Conservation (phyloP, 2,113 vertebrate species). For the Synodontis membranacea region DNA sequence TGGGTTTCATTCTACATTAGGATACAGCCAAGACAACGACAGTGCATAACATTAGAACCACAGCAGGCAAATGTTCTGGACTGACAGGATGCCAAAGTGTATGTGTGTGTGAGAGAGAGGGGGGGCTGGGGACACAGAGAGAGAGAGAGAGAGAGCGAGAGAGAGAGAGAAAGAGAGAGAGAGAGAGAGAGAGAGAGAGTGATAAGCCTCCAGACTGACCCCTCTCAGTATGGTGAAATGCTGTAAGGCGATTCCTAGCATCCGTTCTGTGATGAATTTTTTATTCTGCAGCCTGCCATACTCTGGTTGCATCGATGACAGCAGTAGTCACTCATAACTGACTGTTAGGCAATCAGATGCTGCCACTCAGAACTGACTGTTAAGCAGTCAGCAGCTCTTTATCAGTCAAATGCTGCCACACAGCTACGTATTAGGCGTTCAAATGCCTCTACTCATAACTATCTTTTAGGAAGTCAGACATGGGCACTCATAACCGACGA, state of each 20-base stretch:
- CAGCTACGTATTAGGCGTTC: no score
- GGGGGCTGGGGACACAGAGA: no score
- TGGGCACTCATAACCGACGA: neutral
- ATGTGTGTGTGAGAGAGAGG: neutral
- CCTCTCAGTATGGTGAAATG: conserved; percentile 16
- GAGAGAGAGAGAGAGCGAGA: neutral
- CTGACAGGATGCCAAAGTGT: neutral
- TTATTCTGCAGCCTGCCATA: conserved; percentile 49
- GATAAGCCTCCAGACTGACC: conserved; percentile 19
- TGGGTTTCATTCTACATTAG: neutral
- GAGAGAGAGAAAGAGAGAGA: neutral
- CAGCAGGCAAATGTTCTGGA: conserved; percentile 8
- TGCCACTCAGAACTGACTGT: neutral
- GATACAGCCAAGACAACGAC: neutral
- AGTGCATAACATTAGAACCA: neutral
- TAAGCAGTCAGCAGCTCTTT: no score
- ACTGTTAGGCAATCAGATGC: neutral
- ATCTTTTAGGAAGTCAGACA: neutral
- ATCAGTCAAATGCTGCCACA: neutral
- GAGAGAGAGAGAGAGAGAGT: neutral
- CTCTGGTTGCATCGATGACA: conserved; percentile 39
- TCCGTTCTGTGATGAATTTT: conserved; percentile 33
- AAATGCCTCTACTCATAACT: neutral
- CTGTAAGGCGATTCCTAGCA: conserved; percentile 35
- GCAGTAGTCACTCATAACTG: neutral